Evolutionary conservation across 2,888 invertebrate genomes (phyloP).

Genomic region (Leucophenga maculata): DNA sequence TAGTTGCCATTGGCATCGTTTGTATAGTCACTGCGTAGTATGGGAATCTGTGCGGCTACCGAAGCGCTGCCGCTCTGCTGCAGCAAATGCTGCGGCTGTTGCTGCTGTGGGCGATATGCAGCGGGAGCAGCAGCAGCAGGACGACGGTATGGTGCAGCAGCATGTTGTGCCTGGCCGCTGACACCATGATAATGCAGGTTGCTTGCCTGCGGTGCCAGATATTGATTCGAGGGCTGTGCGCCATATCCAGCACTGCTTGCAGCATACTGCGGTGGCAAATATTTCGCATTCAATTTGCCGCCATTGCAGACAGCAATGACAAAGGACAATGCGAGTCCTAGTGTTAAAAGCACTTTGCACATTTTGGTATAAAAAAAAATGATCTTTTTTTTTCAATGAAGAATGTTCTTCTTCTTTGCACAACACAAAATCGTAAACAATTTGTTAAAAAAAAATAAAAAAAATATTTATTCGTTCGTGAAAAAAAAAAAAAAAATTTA

Average conservation of each 20-base stretch:
- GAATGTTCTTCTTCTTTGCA: not conserved
- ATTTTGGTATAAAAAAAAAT: not conserved
- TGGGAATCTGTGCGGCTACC: constrained; percentile 74
- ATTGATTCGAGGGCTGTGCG: constrained; percentile 56
- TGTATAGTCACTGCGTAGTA: constrained; percentile 76
- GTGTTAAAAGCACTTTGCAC: constrained; percentile 28
- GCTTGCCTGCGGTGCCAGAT: constrained; percentile 54
- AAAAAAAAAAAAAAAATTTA: constrained; percentile 17
- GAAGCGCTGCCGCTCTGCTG: constrained; percentile 35
- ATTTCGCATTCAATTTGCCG: constrained; percentile 61
- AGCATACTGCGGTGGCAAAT: constrained; percentile 62
- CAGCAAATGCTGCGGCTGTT: constrained; percentile 29
- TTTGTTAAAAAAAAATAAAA: constrained; percentile 26
- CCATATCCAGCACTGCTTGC: constrained; percentile 45
- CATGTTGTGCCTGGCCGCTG: constrained; percentile 42
- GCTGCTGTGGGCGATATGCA: constrained; percentile 32
- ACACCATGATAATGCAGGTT: constrained; percentile 60
- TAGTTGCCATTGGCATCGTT: constrained; percentile 79
- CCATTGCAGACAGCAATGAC: constrained; percentile 49
- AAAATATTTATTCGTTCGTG: constrained; percentile 19
- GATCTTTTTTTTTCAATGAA: not conserved
- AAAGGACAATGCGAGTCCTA: constrained; percentile 41
- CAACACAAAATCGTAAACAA: constrained; percentile 11
- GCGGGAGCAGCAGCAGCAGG: not conserved
- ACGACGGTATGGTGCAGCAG: not conserved